Percentiles rank a stretch among this genome's conserved stretches.
Conservation (phyloP, 2,113 vertebrate species). For the Labeo catla region DNA sequence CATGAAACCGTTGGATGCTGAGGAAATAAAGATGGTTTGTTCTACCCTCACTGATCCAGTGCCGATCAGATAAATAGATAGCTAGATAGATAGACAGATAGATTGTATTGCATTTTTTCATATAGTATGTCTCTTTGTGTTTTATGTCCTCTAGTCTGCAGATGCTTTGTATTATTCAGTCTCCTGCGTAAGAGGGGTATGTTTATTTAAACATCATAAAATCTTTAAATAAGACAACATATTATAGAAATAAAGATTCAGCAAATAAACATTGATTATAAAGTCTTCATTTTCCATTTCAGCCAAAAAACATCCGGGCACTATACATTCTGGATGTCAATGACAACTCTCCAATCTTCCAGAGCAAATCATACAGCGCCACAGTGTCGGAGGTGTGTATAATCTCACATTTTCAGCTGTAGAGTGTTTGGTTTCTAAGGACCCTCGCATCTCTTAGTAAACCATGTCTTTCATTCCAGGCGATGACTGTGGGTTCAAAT, state of each 20-base stretch:
- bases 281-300: not conserved
- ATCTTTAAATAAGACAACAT: not conserved
- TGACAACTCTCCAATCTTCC: slow-evolving; percentile 74
- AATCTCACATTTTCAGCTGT: not conserved
- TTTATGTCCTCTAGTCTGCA: slow-evolving; percentile 54
- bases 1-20: slow-evolving; percentile 64
- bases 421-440: not conserved
- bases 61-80: too few relatives aligned
- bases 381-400: slow-evolving; percentile 74
- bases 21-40: slow-evolving; percentile 22
- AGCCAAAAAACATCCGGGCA: slow-evolving; percentile 56
- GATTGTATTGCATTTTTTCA: not conserved
- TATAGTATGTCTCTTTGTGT: not conserved
- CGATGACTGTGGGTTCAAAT: fast-evolving
- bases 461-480: slow-evolving; percentile 38
- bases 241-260: not conserved
- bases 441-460: not conserved
- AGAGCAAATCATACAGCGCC: slow-evolving; percentile 38
- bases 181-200: slow-evolving; percentile 58
- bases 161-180: slow-evolving; percentile 61
- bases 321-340: slow-evolving; percentile 68
- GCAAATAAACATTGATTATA: not conserved
- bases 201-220: slow-evolving; percentile 19
- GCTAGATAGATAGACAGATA: too few relatives aligned
- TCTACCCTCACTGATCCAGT: not conserved